Percentiles rank a stretch among this genome's conserved stretches.
These are phyloP conservation scores for Fistularia commersonii DNA, from an alignment of 2,797 vertebrate genomes.

Conservation along the genomic window DNA sequence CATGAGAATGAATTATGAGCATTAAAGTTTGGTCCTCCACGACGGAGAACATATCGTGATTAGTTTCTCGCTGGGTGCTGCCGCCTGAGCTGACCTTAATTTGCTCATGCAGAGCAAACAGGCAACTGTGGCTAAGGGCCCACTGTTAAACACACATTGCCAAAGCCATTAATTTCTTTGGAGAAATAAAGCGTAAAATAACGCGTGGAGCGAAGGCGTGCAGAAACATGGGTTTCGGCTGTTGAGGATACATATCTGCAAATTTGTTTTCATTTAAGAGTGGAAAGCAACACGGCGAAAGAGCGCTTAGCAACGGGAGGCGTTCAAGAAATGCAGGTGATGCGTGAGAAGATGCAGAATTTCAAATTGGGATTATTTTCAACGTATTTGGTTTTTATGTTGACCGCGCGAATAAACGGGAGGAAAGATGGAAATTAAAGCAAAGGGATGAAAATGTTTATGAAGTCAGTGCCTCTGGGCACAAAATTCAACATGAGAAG, in stretches of 20 bases:
- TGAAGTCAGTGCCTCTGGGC: conserved; percentile 15
- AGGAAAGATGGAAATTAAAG: not conserved
- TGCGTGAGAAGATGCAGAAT: conserved; percentile 19
- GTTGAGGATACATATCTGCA: too few relatives aligned
- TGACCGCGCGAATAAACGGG: too few relatives aligned
- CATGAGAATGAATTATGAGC: conserved; percentile 18
- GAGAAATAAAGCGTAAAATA: too few relatives aligned
- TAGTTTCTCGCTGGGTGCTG: conserved; percentile 30
- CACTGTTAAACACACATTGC: conserved; percentile 32
- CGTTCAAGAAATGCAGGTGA: conserved; percentile 24
- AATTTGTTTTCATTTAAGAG: too few relatives aligned
- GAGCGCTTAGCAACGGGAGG: conserved; percentile 25
- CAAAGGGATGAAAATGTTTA: conserved; percentile 4
- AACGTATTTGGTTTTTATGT: too few relatives aligned
- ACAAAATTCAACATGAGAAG: conserved; percentile 38
- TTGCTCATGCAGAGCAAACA: conserved; percentile 26
- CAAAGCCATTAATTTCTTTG: too few relatives aligned
- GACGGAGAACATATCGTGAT: conserved; percentile 25
- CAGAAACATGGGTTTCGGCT: too few relatives aligned
- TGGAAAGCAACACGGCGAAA: not conserved
- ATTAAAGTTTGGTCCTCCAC: conserved; percentile 17
- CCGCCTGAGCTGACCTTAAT: conserved; percentile 30
- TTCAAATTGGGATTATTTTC: conserved; percentile 9
- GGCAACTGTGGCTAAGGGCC: conserved; percentile 52
- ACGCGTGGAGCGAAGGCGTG: too few relatives aligned